These are phyloP conservation scores for Cricetomys ansorgei DNA, from an alignment of 2,113 vertebrate species.

Conservation along the genomic window DNA sequence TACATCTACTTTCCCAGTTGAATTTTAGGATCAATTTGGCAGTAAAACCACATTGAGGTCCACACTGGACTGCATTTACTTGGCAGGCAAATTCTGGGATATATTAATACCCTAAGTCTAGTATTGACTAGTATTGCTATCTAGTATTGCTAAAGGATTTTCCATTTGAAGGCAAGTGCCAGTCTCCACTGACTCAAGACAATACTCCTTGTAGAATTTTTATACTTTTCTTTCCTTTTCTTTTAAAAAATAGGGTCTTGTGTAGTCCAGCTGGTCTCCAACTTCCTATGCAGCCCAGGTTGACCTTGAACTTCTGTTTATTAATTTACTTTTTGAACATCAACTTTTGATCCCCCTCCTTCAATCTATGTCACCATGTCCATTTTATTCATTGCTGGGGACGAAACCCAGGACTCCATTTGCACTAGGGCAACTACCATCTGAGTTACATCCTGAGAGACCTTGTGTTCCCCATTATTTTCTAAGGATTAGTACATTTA, in stretches of 20 bases:
- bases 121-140: no score
- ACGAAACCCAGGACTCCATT: background rate
- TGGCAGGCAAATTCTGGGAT: background rate
- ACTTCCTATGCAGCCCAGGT: background rate
- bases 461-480: background rate
- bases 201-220: background rate
- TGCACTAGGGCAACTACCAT: background rate
- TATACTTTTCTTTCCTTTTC: background rate
- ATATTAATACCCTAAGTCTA: no score
- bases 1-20: conserved; percentile 20
- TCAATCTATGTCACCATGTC: background rate
- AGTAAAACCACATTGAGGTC: conserved; percentile 14
- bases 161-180: background rate
- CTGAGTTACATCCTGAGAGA: background rate
- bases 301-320: background rate
- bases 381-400: background rate
- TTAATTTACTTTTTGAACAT: background rate
- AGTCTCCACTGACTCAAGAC: background rate
- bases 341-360: background rate
- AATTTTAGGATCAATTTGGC: conserved; percentile 35
- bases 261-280: background rate
- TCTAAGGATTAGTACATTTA: background rate
- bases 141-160: background rate
- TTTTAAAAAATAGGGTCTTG: background rate
- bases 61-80: background rate